Conservation (phyloP, 2,113 vertebrate genomes). For the Serinus canaria region DNA sequence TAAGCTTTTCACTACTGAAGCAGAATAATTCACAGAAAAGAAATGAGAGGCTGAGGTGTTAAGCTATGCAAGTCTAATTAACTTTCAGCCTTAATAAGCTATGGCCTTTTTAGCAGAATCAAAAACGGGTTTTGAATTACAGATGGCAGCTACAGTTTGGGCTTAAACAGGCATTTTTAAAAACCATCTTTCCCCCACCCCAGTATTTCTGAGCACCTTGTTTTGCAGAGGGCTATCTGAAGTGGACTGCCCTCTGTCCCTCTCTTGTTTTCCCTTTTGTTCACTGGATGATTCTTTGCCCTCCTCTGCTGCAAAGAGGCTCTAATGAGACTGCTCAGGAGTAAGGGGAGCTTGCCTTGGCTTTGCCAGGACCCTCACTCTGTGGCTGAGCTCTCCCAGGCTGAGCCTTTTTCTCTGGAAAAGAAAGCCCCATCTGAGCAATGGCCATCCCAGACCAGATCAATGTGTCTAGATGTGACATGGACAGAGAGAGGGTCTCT, state of each 20-base stretch:
- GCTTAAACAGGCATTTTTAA: background rate
- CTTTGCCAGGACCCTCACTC: accelerated
- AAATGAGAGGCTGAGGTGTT: background rate
- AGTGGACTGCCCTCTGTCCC: background rate
- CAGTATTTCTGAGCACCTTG: background rate
- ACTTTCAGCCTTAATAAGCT: background rate
- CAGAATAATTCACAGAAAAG: background rate
- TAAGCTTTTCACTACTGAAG: background rate
- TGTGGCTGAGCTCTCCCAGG: background rate
- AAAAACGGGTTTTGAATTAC: background rate
- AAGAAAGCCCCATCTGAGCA: background rate
- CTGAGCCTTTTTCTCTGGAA: background rate
- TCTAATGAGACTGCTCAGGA: background rate
- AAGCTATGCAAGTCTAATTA: background rate
- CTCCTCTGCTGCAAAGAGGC: background rate
- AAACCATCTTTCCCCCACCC: accelerated
- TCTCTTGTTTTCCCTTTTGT: background rate
- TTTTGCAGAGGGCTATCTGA: background rate
- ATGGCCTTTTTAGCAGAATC: background rate
- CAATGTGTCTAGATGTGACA: background rate
- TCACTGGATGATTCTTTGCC: background rate
- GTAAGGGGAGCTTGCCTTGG: background rate
- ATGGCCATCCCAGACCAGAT: background rate
- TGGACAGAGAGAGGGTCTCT: background rate
- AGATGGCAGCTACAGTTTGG: background rate